Evolutionary conservation across 2,797 vertebrate genomes (phyloP), one percentile per base, ranked within the genome.

Genomic region (Gallirallus australis): DNA sequence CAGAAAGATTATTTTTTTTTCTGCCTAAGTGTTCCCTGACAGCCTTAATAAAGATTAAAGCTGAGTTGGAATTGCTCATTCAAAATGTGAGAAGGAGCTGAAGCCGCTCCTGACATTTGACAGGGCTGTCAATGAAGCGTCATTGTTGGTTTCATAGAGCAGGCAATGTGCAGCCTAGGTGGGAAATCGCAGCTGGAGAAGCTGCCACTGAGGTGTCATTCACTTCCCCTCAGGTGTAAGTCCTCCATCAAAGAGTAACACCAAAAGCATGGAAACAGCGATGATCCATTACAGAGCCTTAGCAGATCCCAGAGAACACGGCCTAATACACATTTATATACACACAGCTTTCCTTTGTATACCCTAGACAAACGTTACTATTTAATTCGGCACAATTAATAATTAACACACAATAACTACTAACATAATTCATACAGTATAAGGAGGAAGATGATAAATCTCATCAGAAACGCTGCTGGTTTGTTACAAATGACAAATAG

Each of bases 111-210:
- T 68, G 82, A 50, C 0, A 3, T 80, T 75, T 80, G 91, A 90
- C 42, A 12, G 3, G 80, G 64, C 45, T 90, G 48, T 48, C 91
- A 93, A 56, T 71, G 64, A 75, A 71, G 33, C 16, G n/a, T 57
- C 86, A 52, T 4, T 85, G 30, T 12, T 61, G 75, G 57, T 52
- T 93, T 76, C 54, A 40, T 45, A 71, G 78, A 33, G 77, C 48
- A 53, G 80, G 66, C n/a, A 56, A 20, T 16, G 39, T 13, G 23
- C 48, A 80, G 82, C 37, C 52, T 27, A 53, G 91, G 90, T 95
- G 86, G 65, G 53, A 90, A 93, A 70, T 57, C 71, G 75, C 70
- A 94, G 77, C 81, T 86, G 71, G 56, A 92, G 79, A 77, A 84
- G 64, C 64, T 93, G 90, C 42, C 31, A 21, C 57, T 15, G 31